Percentiles rank a stretch among this genome's conserved stretches.
Evolutionary conservation across 2,888 invertebrate species (phyloP).

Genomic region (Acanthosepion esculentum): DNA sequence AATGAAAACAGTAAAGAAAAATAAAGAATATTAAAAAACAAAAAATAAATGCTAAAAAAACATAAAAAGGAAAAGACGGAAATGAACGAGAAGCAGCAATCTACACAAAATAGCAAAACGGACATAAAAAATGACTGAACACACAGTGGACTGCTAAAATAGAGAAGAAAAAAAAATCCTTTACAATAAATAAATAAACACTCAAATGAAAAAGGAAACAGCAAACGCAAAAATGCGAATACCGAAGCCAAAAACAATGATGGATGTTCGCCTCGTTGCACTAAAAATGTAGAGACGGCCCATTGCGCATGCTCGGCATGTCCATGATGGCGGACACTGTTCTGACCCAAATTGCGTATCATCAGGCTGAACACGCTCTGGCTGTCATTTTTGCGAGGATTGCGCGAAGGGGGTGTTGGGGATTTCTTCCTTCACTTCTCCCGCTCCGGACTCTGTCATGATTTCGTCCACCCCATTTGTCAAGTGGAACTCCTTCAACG

Average conservation of each 20-base stretch:
- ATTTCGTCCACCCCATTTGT: background rate
- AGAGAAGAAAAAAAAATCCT: background rate
- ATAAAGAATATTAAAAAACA: too few relatives aligned
- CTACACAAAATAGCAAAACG: too few relatives aligned
- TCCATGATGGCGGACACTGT: conserved; percentile 16
- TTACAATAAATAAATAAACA: too few relatives aligned
- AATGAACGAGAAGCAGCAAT: too few relatives aligned
- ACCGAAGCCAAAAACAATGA: background rate
- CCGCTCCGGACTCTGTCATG: background rate
- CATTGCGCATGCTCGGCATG: conserved; percentile 25
- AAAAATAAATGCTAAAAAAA: too few relatives aligned
- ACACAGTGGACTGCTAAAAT: background rate
- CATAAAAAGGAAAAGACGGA: too few relatives aligned
- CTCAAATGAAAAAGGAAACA: background rate
- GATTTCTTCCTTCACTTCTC: background rate
- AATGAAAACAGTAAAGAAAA: background rate
- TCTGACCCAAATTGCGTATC: conserved; percentile 33
- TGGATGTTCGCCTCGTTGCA: background rate
- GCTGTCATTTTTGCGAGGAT: background rate
- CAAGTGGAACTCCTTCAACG: background rate
- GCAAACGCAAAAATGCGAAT: background rate
- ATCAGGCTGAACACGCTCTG: background rate
- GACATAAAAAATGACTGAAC: background rate
- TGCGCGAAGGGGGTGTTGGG: background rate
- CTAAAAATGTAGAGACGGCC: conserved; percentile 33